phyloP scores from a whole-genome alignment of 1,140 invertebrate species.

The Tetranychus urticae region DNA sequence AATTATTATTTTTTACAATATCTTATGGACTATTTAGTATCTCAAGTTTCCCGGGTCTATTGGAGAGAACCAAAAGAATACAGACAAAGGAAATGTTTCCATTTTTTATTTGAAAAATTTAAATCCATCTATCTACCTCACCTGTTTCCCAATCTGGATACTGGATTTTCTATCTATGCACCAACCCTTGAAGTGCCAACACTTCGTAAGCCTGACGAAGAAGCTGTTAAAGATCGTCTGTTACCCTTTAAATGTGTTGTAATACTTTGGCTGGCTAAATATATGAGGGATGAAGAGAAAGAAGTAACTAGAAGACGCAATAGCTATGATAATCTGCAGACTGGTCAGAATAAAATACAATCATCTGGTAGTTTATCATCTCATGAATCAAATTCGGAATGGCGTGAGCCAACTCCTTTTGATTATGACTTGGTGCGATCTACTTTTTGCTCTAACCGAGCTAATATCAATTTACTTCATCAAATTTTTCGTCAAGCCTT shows the following conservation, averaged over 20 bases:
- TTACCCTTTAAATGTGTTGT: constrained; percentile 49
- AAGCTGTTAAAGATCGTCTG: constrained; percentile 26
- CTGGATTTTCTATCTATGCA: not conserved
- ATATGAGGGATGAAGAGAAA: constrained; percentile 19
- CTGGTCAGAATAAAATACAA: not conserved
- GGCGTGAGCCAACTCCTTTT: not conserved
- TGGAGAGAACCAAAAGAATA: constrained; percentile 60
- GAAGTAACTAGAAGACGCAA: constrained; percentile 2
- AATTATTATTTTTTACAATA: constrained; percentile 60
- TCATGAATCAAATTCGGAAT: not conserved
- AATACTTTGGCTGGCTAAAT: constrained; percentile 67
- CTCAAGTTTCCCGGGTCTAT: constrained; percentile 60
- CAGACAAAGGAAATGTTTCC: constrained; percentile 49
- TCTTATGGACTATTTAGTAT: constrained; percentile 69
- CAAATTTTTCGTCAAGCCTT: constrained; percentile 83
- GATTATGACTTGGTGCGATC: constrained; percentile 39
- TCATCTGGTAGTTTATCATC: not conserved
- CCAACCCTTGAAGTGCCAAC: constrained; percentile 6
- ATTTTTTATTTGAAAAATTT: constrained; percentile 75
- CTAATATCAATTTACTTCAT: constrained; percentile 83
- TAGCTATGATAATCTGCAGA: not conserved
- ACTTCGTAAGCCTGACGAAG: not conserved
- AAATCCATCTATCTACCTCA: constrained; percentile 67
- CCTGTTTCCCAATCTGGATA: constrained; percentile 41
- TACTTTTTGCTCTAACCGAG: constrained; percentile 60